Evolutionary conservation across 2,797 vertebrate species (phyloP), one percentile per base, ranked within the genome.

Genomic region (Siniperca scherzeri): DNA sequence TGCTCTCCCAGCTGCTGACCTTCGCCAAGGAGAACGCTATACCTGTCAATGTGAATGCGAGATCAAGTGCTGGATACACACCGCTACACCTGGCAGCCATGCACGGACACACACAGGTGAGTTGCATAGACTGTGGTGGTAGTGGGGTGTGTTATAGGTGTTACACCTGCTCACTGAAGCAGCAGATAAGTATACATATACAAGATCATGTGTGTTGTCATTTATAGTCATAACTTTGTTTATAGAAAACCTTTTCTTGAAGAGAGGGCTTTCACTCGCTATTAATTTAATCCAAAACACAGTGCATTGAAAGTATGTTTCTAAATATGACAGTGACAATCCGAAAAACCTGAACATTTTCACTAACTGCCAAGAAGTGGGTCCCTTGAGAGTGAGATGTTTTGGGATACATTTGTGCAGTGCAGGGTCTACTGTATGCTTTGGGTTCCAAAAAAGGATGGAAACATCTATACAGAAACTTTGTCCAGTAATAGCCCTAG

Each of bases 21-120:
- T 98, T 98, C 3, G 97, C 97, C 27, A 97, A 93, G 83, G 95
- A 96, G 61, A 97, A 96, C 89, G 76, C 88, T 5, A 89, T 98
- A 78, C 94, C 96, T 0, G 91, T 98, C 81, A 97, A 98, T 89
- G 95, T 99, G 40, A 99, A 99, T 5, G 95, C 95, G 44, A 96
- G 97, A 81, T 97, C 97, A 0, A 96, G 97, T 22, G 96, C 96
- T 1, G 97, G 98, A n/a, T 99, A 99, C 94, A 98, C 98, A 0
- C 96, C 98, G 0, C 94, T 99, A 7, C 98, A 99, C 94, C 92
- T 99, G 91, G 98, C 98, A 0, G 97, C 98, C 86, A 98, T 99
- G 97, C 98, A 99, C 53, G 97, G 97, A 3, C 98, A 98, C 87
- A 91, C 95, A 50, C 98, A 99, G 88, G 97, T 99, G 82, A 95